Percentiles rank a stretch among this genome's conserved stretches.
Conservation (phyloP, 2,797 vertebrate genomes). For the Sebastiscus tertius region DNA sequence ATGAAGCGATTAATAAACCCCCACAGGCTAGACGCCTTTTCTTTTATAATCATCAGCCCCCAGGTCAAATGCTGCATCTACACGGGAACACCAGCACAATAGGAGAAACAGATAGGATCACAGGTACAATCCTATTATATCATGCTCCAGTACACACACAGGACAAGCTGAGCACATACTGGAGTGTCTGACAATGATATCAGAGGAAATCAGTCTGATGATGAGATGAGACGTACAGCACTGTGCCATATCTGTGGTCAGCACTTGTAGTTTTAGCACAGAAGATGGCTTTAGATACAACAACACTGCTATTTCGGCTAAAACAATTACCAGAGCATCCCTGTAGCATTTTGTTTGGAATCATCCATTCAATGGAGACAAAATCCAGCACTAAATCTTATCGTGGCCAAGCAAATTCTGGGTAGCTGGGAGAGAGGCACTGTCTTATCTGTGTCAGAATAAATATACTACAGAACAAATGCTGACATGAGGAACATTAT, state of each 20-base stretch:
- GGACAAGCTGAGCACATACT: slow-evolving; percentile 23
- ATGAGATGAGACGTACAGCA: slow-evolving; percentile 9
- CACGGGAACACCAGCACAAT: slow-evolving; percentile 22
- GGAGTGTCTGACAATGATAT: slow-evolving; percentile 30
- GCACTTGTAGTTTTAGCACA: slow-evolving; percentile 32
- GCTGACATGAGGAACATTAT: slow-evolving; percentile 15
- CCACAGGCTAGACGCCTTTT: slow-evolving; percentile 8
- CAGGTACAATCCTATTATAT: slow-evolving; percentile 55
- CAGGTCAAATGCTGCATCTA: slow-evolving; percentile 32
- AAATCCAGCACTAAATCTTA: slow-evolving; percentile 51
- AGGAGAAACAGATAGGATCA: slow-evolving; percentile 41
- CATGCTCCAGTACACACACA: slow-evolving; percentile 52
- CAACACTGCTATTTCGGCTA: slow-evolving; percentile 17
- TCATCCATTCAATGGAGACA: slow-evolving; percentile 39
- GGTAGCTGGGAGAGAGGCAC: slow-evolving; percentile 1
- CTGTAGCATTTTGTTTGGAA: slow-evolving; percentile 31
- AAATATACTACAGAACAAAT: slow-evolving; percentile 37
- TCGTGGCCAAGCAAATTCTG: slow-evolving; percentile 31
- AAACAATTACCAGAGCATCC: slow-evolving; percentile 40
- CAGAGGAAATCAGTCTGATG: slow-evolving; percentile 39
- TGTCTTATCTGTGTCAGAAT: slow-evolving; percentile 32
- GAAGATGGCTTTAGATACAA: slow-evolving; percentile 48
- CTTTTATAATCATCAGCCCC: slow-evolving; percentile 44
- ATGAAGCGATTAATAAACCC: slow-evolving; percentile 34
- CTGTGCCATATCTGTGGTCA: slow-evolving; percentile 42